Base-by-base conservation (phyloP, 1,140 invertebrate species). In the Brachionus plicatilis region DNA sequence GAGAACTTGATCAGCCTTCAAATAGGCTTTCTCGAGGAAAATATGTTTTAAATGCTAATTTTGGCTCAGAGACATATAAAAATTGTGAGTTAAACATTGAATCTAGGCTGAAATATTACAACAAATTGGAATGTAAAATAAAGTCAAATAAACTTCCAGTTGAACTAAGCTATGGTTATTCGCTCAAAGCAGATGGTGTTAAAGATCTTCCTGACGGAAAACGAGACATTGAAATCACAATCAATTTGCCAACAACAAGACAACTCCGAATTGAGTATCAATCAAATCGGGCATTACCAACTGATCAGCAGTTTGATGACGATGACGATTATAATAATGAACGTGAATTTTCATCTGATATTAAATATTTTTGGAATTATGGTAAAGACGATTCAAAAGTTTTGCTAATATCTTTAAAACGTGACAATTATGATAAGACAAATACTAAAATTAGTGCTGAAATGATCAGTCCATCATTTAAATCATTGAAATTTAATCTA, bases 71-170 rank as follows among this genome's bases (percentile, higher is more conserved):
- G 0, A 24, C 33, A n/a, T 65, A 60, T 20, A 82, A 82, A 20
- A 82, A 43, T 45, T 82, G 79, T 27, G 65, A 65, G 65, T 20
- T 82, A 20, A 82, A 82, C 20, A 82, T 82, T 82, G 53, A 82
- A 82, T 65, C 79, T 27, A 60, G 37, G 65, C 17, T 27, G 11
- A 41, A 14, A n/a, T 65, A 60, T 68, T 82, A 82, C 53, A 82
- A 82, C 29, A 65, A 29, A 68, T 24, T 60, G 8, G 20, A 45
- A 14, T 82, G 79, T 82, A 68, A 43, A 82, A 47, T 82, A 20
- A 82, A 65, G 27, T 47, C 79, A 68, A 60, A 8, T 7, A 82
- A 37, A 68, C n/a, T 82, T 20, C 79, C 79, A 27, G 53, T 82
- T 65, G 79, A 82, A 60, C 27, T 82, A 12, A 47, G 24, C 7